Base-by-base conservation (phyloP, 2,113 vertebrate species). In the Gadus chalcogrammus region DNA sequence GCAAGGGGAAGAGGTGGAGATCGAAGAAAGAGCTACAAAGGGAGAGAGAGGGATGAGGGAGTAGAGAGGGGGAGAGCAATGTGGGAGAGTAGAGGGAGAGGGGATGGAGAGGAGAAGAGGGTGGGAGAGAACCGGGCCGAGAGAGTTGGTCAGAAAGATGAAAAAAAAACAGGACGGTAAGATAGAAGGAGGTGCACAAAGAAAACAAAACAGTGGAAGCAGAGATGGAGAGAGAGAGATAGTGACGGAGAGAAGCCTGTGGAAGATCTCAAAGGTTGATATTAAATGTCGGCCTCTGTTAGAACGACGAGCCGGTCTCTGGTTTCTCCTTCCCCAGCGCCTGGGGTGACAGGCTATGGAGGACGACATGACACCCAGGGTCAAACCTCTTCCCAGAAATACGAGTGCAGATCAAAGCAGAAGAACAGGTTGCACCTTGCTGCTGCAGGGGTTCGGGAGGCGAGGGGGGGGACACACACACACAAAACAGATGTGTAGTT, bases 221-320 rank as follows among this genome's bases (percentile, higher is more conserved):
- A 72, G 28, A 66, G 53, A 59, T 52, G 20, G 58, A n/a, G 28
- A 28, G 58, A n/a, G 28, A 64, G 63, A 42, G 63, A 55, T 28
- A 4, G 15, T 64, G 59, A 31, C 13, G 6, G 17, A 64, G 18
- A 71, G 61, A 15, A 20, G 28, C 17, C 35, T 20, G 64, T 55
- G 15, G 31, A 6, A 24, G 13, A 52, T 13, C 18, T 64, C 5
- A 16, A 31, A 63, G 76, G 67, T 63, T 31, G 15, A 67, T 65
- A 71, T 74, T 74, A 67, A 80, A 76, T 62, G 8, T 56, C 55
- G 38, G 42, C 55, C 71, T 76, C 69, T 67, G 58, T 72, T 38
- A 69, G 75, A 71, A 63, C 65, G 55, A 76, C 24, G 73, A 74
- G 63, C 68, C 24, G 24, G 69, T 75, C 67, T 75, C 61, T 15